Conservation (phyloP, 2,888 invertebrate genomes). For the Panopea generosa region DNA sequence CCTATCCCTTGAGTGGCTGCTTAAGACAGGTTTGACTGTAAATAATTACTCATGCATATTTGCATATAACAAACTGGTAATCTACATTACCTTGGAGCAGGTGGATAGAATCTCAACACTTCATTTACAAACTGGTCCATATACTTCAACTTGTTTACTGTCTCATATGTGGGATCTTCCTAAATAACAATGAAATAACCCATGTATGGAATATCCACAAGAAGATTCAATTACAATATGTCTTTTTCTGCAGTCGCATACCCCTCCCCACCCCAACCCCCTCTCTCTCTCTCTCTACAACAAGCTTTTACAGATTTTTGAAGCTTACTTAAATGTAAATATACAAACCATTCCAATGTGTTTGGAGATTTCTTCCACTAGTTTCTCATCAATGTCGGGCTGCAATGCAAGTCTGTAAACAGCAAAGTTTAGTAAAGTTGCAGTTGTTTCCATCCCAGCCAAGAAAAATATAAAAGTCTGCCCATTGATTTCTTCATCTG, state of each 20-base stretch:
- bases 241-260: too few species aligned
- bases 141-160: slow-evolving; percentile 62
- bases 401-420: slow-evolving; percentile 64
- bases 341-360: slow-evolving; percentile 38
- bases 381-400: slow-evolving; percentile 66
- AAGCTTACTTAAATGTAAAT: too few species aligned
- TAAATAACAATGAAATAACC: too few species aligned
- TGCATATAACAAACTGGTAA: too few species aligned
- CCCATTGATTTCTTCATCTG: slow-evolving; percentile 64
- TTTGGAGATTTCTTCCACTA: slow-evolving; percentile 63
- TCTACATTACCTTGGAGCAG: slow-evolving; percentile 67
- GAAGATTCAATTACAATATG: too few species aligned
- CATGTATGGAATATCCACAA: too few species aligned
- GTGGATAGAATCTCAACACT: slow-evolving; percentile 69
- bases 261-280: too few species aligned
- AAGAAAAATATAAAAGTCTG: slow-evolving; percentile 69
- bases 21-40: too few species aligned
- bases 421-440: slow-evolving; percentile 60
- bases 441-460: slow-evolving; percentile 74
- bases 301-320: too few species aligned
- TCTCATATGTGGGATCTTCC: slow-evolving; percentile 67
- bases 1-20: too few species aligned
- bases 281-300: too few species aligned
- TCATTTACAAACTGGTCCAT: slow-evolving; percentile 71
- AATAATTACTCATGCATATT: too few species aligned